Conservation (phyloP, 2,888 invertebrate genomes). For the Acleris holmiana region DNA sequence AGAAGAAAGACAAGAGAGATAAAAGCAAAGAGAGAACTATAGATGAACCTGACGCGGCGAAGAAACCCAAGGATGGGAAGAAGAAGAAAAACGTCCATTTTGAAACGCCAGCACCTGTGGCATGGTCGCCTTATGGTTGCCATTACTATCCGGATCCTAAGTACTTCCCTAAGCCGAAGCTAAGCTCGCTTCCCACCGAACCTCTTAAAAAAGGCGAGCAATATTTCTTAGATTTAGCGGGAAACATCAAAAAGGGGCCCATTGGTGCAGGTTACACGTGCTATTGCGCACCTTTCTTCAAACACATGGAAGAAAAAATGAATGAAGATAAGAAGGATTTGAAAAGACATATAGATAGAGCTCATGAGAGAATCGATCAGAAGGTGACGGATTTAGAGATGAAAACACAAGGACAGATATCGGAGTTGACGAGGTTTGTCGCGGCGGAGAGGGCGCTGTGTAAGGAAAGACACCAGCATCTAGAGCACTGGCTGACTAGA, state of each 20-base stretch:
- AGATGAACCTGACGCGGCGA: slow-evolving; percentile 82
- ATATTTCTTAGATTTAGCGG: slow-evolving; percentile 96
- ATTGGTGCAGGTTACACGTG: slow-evolving; percentile 97
- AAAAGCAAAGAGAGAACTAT: slow-evolving; percentile 82
- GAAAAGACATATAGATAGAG: slow-evolving; percentile 90
- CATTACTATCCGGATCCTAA: slow-evolving; percentile 95
- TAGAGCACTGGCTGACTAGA: slow-evolving; percentile 88
- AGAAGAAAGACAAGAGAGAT: slow-evolving; percentile 69
- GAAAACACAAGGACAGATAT: slow-evolving; percentile 89
- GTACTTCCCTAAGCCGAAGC: slow-evolving; percentile 92
- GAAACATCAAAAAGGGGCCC: slow-evolving; percentile 97
- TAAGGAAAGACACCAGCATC: slow-evolving; percentile 86
- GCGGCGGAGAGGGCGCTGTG: slow-evolving; percentile 86
- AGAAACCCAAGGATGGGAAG: slow-evolving; percentile 68
- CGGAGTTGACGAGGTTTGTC: slow-evolving; percentile 87
- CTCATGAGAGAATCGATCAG: slow-evolving; percentile 91
- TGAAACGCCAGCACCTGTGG: slow-evolving; percentile 75
- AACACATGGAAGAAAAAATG: slow-evolving; percentile 93
- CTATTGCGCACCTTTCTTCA: slow-evolving; percentile 96
- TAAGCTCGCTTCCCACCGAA: slow-evolving; percentile 93
- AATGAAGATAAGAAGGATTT: slow-evolving; percentile 92
- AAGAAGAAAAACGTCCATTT: slow-evolving; percentile 84
- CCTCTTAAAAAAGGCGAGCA: slow-evolving; percentile 95
- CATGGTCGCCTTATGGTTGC: slow-evolving; percentile 96
- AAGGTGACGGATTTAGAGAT: slow-evolving; percentile 92